Evolutionary conservation across 2,888 invertebrate genomes (phyloP), one percentile per base, ranked within the genome.

Genomic region (Portevinia maculata): DNA sequence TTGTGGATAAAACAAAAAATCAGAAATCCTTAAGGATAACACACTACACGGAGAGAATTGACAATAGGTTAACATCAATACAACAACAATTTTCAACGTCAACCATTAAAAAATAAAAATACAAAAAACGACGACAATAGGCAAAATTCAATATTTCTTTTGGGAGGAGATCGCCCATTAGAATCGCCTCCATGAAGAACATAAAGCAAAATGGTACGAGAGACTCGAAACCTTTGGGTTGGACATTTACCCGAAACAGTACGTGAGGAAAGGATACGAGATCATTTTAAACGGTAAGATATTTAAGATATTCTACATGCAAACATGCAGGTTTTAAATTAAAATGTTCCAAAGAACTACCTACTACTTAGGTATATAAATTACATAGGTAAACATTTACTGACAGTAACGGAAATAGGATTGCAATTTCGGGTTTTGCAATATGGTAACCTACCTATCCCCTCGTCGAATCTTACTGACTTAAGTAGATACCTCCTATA

Each of bases 171-270:
- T 89, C 89, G 87, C 89, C 88, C 89, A 88, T 88, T 87, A 87
- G 87, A 90, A 88, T 89, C 88, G 89, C 89, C 89, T 90, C 90
- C 88, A 96, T 96, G 96, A 95, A 95, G 96, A 95, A 95, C 95
- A 94, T 93, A 95, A 95, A 95, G 95, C 96, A 97, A 96, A 96
- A 99, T 99, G 99, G 98, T 99, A 96, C 98, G 98, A 96, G 98
- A 98, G 97, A 98, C 98, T 95, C 97, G 98, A 95, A 98, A 99
- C 94, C 96, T 99, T 94, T 98, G 98, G 97, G 98, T 99, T 95
- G 98, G 98, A 95, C 98, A 98, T 95, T 96, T 99, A 95, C 98
- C 98, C 96, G 98, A 98, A 94, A 98, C 97, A 94, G 96, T 97
- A 94, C 96, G 97, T 92, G 98, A 98, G 93, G 98, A 98, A 92